Percentiles rank a stretch among this genome's conserved stretches.
phyloP scores from a whole-genome alignment of 2,797 vertebrate genomes.

The Poeciliopsis infans region DNA sequence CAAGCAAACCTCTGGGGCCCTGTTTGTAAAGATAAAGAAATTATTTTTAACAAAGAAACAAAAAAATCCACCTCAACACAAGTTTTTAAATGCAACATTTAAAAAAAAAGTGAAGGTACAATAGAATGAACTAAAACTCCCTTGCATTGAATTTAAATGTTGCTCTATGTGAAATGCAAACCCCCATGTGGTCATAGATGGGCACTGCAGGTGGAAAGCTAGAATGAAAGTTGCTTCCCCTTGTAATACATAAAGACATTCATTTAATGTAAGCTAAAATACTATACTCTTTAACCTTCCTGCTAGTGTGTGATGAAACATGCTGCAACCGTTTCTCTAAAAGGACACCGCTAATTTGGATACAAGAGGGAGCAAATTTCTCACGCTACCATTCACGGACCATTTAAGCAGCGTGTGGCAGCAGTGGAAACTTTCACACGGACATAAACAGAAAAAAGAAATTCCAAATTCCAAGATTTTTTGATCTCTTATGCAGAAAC shows the following conservation, averaged over 20 bases:
- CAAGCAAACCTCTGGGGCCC: conserved; percentile 93
- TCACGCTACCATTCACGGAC: conserved; percentile 28
- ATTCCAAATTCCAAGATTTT: conserved; percentile 57
- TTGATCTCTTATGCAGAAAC: conserved; percentile 48
- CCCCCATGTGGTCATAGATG: conserved; percentile 46
- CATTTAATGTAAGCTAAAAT: conserved; percentile 14
- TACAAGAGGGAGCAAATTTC: conserved; percentile 35
- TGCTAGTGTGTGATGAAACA: conserved; percentile 47
- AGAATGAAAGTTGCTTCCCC: conserved; percentile 5
- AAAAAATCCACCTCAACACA: background rate
- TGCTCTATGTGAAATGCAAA: conserved; percentile 23
- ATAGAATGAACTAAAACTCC: conserved; percentile 1
- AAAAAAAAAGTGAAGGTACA: background rate
- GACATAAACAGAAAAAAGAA: conserved; percentile 36
- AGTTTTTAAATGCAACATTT: background rate
- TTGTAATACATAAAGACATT: conserved; percentile 12
- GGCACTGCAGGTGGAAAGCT: conserved; percentile 31
- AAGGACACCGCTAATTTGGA: conserved; percentile 24
- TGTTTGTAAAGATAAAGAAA: conserved; percentile 53
- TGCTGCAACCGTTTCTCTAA: conserved; percentile 32
- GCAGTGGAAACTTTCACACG: conserved; percentile 38
- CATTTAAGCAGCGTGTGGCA: conserved; percentile 46
- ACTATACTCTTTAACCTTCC: conserved; percentile 24
- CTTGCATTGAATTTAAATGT: background rate
- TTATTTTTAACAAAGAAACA: background rate